A percentile compares a stretch with the other conserved stretches of the same genome.
Conservation (phyloP, 1,140 invertebrate species). For the Drosophila littoralis region DNA sequence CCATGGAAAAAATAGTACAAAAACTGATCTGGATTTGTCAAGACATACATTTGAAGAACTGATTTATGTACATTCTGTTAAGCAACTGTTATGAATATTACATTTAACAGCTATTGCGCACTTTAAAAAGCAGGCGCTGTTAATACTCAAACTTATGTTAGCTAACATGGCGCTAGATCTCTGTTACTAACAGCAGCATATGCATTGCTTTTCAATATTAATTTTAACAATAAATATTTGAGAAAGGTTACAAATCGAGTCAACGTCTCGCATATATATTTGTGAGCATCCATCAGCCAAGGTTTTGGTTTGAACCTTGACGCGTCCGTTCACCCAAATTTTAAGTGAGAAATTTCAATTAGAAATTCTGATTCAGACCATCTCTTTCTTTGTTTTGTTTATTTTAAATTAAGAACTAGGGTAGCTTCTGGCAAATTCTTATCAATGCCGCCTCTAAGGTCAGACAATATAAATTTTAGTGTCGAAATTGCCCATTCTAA, state of each 20-base stretch:
- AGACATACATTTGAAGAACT: neutral
- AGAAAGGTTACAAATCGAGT: neutral
- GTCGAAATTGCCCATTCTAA: neutral
- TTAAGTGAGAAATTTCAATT: neutral
- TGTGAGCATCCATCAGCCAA: neutral
- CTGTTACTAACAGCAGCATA: neutral
- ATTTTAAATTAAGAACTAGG: conserved; percentile 8
- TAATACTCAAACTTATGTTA: neutral
- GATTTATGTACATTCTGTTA: neutral
- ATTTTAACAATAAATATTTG: neutral
- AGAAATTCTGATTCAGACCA: neutral
- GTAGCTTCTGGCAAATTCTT: conserved; percentile 2
- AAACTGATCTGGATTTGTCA: neutral
- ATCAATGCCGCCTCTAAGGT: conserved; percentile 11
- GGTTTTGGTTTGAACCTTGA: neutral
- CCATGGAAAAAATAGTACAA: neutral
- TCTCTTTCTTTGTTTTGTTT: neutral
- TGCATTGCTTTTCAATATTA: neutral
- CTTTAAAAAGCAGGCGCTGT: neutral
- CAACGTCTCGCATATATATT: neutral
- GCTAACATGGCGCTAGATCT: neutral
- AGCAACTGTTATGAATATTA: neutral
- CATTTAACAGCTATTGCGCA: neutral
- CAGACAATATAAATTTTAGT: conserved; percentile 7
- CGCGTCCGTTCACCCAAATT: neutral